Evolutionary conservation across 92 coral and sea anemone genomes (phyloP).

Genomic region (Porites divaricata): DNA sequence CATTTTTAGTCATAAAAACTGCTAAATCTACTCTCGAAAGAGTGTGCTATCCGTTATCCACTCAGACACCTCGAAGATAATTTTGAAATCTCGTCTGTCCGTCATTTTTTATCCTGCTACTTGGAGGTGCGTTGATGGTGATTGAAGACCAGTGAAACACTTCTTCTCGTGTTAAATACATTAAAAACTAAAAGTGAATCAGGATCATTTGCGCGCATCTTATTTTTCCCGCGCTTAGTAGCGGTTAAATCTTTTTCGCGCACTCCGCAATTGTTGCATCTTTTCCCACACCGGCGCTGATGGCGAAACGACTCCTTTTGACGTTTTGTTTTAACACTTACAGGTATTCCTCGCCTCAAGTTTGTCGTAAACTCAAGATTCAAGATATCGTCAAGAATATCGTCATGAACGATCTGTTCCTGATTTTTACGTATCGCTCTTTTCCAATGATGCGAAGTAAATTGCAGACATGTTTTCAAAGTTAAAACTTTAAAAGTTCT

Average conservation of each 20-base stretch:
- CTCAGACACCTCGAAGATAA: too few relatives aligned
- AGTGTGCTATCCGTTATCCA: too few relatives aligned
- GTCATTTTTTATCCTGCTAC: too few relatives aligned
- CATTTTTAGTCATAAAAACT: too few relatives aligned
- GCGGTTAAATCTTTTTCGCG: neutral
- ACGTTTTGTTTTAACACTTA: neutral
- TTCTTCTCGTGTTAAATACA: too few relatives aligned
- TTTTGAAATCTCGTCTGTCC: too few relatives aligned
- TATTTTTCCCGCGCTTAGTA: neutral
- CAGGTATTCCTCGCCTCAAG: constrained; percentile 97
- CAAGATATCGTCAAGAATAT: constrained; percentile 93
- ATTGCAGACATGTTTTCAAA: neutral
- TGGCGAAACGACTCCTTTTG: neutral
- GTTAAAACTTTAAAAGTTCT: neutral
- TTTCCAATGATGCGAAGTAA: constrained; percentile 57
- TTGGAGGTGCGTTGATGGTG: too few relatives aligned
- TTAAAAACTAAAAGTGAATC: neutral
- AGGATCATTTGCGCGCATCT: neutral
- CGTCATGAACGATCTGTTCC: constrained; percentile 88
- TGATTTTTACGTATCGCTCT: constrained; percentile 94
- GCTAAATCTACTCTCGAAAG: too few relatives aligned
- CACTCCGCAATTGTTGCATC: neutral
- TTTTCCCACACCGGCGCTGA: neutral
- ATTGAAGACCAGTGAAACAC: too few relatives aligned
- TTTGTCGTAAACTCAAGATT: constrained; percentile 95